phyloP scores from a whole-genome alignment of 2,888 invertebrate genomes.

The Lasioglossum vierecki region DNA sequence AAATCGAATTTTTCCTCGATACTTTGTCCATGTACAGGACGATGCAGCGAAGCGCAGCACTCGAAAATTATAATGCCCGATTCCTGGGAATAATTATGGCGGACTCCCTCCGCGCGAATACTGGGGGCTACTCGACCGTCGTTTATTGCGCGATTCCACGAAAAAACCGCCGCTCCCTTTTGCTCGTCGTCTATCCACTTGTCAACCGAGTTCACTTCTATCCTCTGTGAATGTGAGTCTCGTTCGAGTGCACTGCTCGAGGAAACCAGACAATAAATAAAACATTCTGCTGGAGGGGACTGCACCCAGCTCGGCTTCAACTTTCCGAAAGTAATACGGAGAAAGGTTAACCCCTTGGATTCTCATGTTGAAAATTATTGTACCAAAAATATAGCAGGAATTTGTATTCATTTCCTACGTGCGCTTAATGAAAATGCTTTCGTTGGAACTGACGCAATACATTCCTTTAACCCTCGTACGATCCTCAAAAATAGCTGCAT shows the following conservation, averaged over 20 bases:
- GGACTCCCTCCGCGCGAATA: background rate
- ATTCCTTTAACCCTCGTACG: no score
- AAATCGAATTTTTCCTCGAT: background rate
- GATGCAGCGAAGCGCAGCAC: background rate
- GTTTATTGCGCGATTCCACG: background rate
- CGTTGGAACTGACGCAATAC: no score
- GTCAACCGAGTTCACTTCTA: background rate
- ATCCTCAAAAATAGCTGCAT: no score
- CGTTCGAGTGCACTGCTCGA: background rate
- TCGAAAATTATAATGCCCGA: background rate
- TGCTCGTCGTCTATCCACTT: background rate
- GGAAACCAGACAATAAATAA: conserved; percentile 8
- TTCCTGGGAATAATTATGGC: background rate
- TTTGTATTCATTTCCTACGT: no score
- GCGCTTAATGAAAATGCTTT: no score
- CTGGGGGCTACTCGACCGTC: background rate
- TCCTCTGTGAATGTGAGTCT: background rate
- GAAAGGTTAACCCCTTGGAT: background rate
- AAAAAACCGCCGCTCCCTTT: background rate
- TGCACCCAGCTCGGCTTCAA: no score
- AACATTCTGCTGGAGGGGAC: background rate
- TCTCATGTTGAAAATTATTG: background rate
- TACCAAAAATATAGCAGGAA: background rate
- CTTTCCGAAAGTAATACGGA: background rate
- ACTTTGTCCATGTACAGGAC: background rate